Evolutionary conservation across 2,797 vertebrate species (phyloP).

Genomic region (Lithobates sylvaticus): DNA sequence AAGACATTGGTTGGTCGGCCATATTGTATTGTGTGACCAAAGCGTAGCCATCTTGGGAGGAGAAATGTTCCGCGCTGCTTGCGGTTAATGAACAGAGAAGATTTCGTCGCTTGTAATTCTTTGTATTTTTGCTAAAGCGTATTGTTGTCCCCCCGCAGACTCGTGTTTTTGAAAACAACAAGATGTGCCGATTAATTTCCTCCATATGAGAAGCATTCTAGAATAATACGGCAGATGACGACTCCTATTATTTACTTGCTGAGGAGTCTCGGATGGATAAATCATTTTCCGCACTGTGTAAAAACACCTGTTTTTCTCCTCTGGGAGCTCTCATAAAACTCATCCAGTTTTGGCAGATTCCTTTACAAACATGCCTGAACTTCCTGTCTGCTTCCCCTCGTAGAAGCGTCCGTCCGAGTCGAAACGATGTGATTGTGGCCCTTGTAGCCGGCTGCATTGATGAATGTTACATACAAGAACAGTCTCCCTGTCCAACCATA

Average conservation of each 20-base stretch:
- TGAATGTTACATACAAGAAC: neutral
- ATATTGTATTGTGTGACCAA: neutral
- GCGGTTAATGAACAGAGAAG: neutral
- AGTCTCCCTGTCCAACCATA: too few relatives aligned
- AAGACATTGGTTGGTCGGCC: neutral
- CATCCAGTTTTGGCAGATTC: conserved; percentile 50
- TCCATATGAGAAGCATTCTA: conserved; percentile 35
- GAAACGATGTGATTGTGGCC: neutral
- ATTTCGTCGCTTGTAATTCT: neutral
- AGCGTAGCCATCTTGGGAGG: neutral
- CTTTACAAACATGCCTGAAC: conserved; percentile 41
- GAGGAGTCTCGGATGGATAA: conserved; percentile 28
- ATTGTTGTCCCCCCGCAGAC: neutral
- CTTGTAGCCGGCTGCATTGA: neutral
- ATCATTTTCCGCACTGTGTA: conserved; percentile 38
- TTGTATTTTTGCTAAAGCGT: neutral
- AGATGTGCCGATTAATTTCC: conserved; percentile 38
- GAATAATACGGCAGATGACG: neutral
- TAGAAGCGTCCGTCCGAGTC: neutral
- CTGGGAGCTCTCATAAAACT: conserved; percentile 39
- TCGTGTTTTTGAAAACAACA: neutral
- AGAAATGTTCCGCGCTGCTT: neutral
- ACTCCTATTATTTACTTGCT: conserved; percentile 36
- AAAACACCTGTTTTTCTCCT: conserved; percentile 51
- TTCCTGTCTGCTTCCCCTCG: conserved; percentile 13